Evolutionary conservation across 2,888 invertebrate genomes (phyloP).

Genomic region (Tetanocera ferruginea): DNA sequence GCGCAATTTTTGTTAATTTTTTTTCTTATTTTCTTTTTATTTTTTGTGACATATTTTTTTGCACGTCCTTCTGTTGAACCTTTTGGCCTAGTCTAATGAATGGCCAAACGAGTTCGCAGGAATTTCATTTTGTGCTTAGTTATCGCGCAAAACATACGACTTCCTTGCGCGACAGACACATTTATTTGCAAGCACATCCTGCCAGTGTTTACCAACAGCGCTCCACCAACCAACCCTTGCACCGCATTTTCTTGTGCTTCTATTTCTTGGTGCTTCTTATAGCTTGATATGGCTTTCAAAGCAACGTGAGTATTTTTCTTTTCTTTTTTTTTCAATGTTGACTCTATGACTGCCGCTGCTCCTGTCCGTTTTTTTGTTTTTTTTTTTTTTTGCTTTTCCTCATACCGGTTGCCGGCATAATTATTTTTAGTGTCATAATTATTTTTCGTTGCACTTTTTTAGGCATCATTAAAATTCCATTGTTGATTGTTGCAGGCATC

Average conservation of each 20-base stretch:
- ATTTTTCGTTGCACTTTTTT: constrained; percentile 35
- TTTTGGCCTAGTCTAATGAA: constrained; percentile 18
- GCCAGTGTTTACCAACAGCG: not conserved
- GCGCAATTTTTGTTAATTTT: not conserved
- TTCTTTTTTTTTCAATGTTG: not conserved
- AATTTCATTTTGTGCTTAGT: constrained; percentile 32
- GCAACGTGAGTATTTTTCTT: not conserved
- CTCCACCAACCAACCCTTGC: not conserved
- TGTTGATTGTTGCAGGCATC: not conserved
- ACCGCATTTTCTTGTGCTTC: not conserved
- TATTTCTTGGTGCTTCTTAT: too few relatives aligned
- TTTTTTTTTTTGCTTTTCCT: not conserved
- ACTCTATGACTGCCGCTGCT: not conserved
- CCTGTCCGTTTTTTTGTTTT: not conserved
- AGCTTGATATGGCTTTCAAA: not conserved
- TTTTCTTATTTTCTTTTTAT: not conserved
- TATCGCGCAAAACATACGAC: constrained; percentile 36
- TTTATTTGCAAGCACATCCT: constrained; percentile 17
- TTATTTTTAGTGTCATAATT: constrained; percentile 33
- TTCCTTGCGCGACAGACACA: constrained; percentile 31
- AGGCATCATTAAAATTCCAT: constrained; percentile 32
- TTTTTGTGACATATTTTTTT: not conserved
- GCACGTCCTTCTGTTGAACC: not conserved
- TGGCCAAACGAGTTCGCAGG: constrained; percentile 30
- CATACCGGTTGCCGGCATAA: not conserved